Evolutionary conservation across 2,113 vertebrate species (phyloP), one percentile per base, ranked within the genome.

Genomic region (Tautogolabrus adspersus): DNA sequence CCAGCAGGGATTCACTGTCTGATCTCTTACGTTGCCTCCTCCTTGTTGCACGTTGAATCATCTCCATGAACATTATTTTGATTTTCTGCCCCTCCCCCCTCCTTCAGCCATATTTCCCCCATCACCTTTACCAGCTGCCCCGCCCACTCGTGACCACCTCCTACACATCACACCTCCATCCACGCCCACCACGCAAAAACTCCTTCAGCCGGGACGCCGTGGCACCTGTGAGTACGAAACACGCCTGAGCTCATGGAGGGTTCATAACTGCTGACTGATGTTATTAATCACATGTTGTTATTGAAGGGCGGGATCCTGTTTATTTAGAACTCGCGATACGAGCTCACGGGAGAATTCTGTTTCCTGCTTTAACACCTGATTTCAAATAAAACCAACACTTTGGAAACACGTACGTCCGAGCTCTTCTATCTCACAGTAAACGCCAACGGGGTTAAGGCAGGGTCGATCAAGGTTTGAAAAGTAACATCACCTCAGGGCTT

Each of bases 31-130:
- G 60, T 79, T 75, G 13, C 47, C 7, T 81, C 26, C 26, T 68
- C 94, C 44, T 82, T 71, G 18, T 34, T 64, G 57, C 69, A 34
- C 40, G 71, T 73, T 71, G 2, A 56, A 55, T 62, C 68, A 34
- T 68, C 51, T 82, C 74, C 87, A 84, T 83, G 42, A 65, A 46
- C 61, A 26, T 85, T 79, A 40, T 91, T 88, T 84, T 84, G 70
- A 80, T 93, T 87, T 94, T 89, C 74, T 86, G 51, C 82, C 81
- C 81, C 84, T 46, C 82, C 89, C 93, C 92, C 93, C 94, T 95
- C 94, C 60, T 47, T 92, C 97, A 99, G 98, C 98, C 98, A 95
- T 99, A 98, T 96, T 99, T 99, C 95, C 95, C 97, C 95, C 97
- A 97, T 92, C 96, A 97, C 94, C 91, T 98, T 95, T 95, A 94